These are phyloP conservation scores for Eilema sororculum DNA, from an alignment of 2,888 invertebrate genomes.

Conservation along the genomic window DNA sequence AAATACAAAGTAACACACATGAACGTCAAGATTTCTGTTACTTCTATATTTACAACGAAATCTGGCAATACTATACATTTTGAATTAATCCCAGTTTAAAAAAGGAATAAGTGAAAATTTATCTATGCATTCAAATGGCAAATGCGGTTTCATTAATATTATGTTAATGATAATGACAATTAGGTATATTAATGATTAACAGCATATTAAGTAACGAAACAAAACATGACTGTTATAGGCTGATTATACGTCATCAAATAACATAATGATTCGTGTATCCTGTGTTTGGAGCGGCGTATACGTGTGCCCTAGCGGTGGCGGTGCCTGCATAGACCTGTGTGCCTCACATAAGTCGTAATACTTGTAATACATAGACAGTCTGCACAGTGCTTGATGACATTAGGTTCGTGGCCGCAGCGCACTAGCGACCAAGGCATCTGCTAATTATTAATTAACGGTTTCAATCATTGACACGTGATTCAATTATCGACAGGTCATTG, in stretches of 20 bases:
- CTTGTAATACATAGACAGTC: slow-evolving; percentile 26
- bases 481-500: not conserved
- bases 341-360: slow-evolving; percentile 24
- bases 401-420: slow-evolving; percentile 20
- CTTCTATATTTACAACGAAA: too few species aligned
- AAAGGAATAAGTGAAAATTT: not conserved
- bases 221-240: not conserved
- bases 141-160: too few species aligned
- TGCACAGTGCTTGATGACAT: slow-evolving; percentile 29
- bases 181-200: too few species aligned
- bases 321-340: slow-evolving; percentile 22
- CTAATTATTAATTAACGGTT: not conserved
- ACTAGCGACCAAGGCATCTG: not conserved
- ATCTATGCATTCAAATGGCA: too few species aligned
- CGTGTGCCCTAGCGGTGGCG: slow-evolving; percentile 23
- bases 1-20: too few species aligned
- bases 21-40: too few species aligned
- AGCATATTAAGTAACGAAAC: not conserved
- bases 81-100: not conserved
- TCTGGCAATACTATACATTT: too few species aligned
- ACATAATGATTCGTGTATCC: not conserved
- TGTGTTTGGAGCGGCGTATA: slow-evolving; percentile 15
- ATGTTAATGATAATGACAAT: too few species aligned
- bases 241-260: slow-evolving; percentile 1
- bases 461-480: slow-evolving; percentile 7